Evolutionary conservation across 2,888 invertebrate species (phyloP).

Genomic region (Ormyrus nitidulus): DNA sequence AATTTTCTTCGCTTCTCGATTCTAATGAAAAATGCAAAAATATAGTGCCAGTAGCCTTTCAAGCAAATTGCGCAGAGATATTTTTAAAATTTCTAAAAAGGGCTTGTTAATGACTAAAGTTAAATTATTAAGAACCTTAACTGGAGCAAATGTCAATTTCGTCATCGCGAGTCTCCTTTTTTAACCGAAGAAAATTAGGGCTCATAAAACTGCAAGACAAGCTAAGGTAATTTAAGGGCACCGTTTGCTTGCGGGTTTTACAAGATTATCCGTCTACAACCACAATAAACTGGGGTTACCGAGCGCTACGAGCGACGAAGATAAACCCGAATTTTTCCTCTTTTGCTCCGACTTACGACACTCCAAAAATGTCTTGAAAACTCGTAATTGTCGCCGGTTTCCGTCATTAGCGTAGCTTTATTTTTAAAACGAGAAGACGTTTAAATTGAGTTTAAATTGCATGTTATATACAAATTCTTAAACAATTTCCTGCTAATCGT

Average conservation of each 20-base stretch:
- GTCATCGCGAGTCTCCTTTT: slow-evolving; percentile 7
- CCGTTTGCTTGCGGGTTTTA: slow-evolving; percentile 22
- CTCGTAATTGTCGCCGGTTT: slow-evolving; percentile 1
- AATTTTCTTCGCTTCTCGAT: too few species aligned
- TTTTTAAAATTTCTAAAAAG: too few species aligned
- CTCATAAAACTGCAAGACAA: slow-evolving; percentile 32
- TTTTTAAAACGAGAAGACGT: slow-evolving; percentile 8
- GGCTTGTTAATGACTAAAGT: too few species aligned
- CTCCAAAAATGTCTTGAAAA: slow-evolving; percentile 16
- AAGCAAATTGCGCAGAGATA: too few species aligned
- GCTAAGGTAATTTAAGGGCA: slow-evolving; percentile 40
- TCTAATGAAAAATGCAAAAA: too few species aligned
- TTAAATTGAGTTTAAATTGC: too few species aligned
- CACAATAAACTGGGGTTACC: slow-evolving; percentile 61
- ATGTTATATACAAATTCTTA: too few species aligned
- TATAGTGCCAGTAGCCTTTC: too few species aligned
- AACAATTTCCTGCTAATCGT: too few species aligned
- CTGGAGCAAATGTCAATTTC: slow-evolving; percentile 14
- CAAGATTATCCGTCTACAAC: slow-evolving; percentile 60
- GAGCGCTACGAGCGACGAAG: slow-evolving; percentile 20
- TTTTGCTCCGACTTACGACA: background rate
- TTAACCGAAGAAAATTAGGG: slow-evolving; percentile 17
- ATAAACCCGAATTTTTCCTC: slow-evolving; percentile 34
- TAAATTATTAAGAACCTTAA: background rate
- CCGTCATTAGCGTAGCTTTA: slow-evolving; percentile 19